These are phyloP conservation scores for Scarus forsteni DNA, from an alignment of 2,797 vertebrate species.

Conservation along the genomic window DNA sequence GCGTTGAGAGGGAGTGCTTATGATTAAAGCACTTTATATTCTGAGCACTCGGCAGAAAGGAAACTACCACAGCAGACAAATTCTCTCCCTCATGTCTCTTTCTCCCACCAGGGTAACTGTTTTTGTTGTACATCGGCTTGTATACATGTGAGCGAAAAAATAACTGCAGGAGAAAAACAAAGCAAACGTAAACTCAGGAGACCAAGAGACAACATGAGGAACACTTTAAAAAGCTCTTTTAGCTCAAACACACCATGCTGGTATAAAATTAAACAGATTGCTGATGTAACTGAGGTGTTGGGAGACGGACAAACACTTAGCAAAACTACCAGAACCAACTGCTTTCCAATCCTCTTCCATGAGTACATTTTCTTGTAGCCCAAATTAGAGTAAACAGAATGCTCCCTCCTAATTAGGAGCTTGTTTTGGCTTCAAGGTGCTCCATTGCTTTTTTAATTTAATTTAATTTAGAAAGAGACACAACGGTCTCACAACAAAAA, in stretches of 20 bases:
- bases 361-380: not conserved
- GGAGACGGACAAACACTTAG: slow-evolving; percentile 11
- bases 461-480: not conserved
- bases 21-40: slow-evolving; percentile 54
- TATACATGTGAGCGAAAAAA: slow-evolving; percentile 14
- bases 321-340: not conserved
- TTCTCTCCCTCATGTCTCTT: slow-evolving; percentile 4
- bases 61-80: slow-evolving; percentile 46
- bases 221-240: not conserved
- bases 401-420: not conserved
- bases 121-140: slow-evolving; percentile 31
- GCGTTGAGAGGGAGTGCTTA: slow-evolving; percentile 22
- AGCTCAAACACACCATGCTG: slow-evolving; percentile 12
- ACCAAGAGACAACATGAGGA: slow-evolving; percentile 2
- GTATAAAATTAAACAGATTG: slow-evolving; percentile 10
- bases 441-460: not conserved
- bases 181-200: slow-evolving; percentile 25
- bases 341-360: not conserved
- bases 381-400: slow-evolving; percentile 7
- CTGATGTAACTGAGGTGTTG: not conserved
- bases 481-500: not conserved
- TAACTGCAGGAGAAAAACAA: slow-evolving; percentile 21
- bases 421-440: not conserved
- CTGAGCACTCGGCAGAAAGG: slow-evolving; percentile 26
- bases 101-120: slow-evolving; percentile 28